Conservation (phyloP, 1,140 invertebrate genomes). For the Leguminivora glycinivorella region DNA sequence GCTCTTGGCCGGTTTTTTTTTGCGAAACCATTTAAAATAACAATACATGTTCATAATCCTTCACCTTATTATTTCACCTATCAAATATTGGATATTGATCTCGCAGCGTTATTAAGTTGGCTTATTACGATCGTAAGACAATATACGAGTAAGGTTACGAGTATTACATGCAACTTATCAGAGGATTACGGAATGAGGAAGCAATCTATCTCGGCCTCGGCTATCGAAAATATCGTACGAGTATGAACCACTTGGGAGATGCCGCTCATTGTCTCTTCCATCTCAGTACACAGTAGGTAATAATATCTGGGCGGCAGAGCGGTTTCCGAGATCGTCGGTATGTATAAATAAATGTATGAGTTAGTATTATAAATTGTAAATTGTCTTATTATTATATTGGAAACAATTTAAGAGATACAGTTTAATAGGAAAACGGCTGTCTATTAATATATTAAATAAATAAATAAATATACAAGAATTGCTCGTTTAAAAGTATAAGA, state of each 20-base stretch:
- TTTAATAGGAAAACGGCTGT: too few relatives aligned
- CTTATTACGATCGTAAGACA: slow-evolving; percentile 14
- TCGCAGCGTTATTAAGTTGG: neutral
- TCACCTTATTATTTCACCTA: neutral
- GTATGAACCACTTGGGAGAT: slow-evolving; percentile 32
- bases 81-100: slow-evolving; percentile 1
- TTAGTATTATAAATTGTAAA: too few relatives aligned
- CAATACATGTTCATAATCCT: neutral
- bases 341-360: too few relatives aligned
- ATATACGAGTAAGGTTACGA: slow-evolving; percentile 9
- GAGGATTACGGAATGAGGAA: slow-evolving; percentile 41
- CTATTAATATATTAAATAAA: too few relatives aligned
- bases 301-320: slow-evolving; percentile 33
- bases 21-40: too few relatives aligned
- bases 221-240: slow-evolving; percentile 39
- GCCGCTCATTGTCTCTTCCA: slow-evolving; percentile 42
- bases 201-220: slow-evolving; percentile 48
- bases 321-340: too few relatives aligned
- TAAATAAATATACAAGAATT: too few relatives aligned
- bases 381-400: too few relatives aligned
- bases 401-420: too few relatives aligned
- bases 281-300: slow-evolving; percentile 30
- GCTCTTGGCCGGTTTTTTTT: too few relatives aligned
- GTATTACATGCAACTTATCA: slow-evolving; percentile 37
- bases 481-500: too few relatives aligned